Conservation (phyloP, 1,140 invertebrate species). For the Macrostomum lignano region DNA sequence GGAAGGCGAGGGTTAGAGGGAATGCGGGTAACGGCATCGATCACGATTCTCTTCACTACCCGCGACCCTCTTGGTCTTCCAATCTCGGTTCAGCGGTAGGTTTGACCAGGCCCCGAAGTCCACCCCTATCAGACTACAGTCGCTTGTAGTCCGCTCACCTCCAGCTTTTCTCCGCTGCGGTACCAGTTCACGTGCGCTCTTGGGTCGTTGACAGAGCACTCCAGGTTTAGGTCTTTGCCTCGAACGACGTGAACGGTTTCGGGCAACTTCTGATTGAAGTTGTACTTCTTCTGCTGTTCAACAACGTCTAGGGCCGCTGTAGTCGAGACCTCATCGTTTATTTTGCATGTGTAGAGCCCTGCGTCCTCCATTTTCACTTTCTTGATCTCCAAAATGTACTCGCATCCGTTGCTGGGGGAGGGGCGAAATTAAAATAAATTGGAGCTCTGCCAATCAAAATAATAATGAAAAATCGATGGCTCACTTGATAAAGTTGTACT, state of each 20-base stretch:
- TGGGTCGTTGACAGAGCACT: constrained; percentile 70
- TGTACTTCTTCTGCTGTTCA: constrained; percentile 71
- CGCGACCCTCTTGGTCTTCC: no score
- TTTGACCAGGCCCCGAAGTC: no score
- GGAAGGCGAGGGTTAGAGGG: no score
- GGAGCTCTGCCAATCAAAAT: no score
- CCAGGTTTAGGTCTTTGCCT: constrained; percentile 56
- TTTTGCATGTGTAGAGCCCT: constrained; percentile 82
- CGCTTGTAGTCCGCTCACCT: constrained; percentile 21
- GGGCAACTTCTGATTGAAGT: constrained; percentile 57
- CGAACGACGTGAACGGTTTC: constrained; percentile 58
- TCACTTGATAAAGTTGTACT: constrained; percentile 40
- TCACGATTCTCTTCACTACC: no score
- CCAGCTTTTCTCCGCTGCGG: constrained; percentile 39
- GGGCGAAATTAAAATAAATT: no score
- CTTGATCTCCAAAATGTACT: constrained; percentile 59
- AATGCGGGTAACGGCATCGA: no score
- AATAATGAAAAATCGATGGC: no score
- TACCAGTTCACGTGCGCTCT: constrained; percentile 76
- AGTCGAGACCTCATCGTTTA: constrained; percentile 52
- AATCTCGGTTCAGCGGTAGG: no score
- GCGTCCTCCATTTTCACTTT: constrained; percentile 75
- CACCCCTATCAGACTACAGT: no score
- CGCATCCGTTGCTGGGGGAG: constrained; percentile 58
- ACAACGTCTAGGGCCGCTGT: constrained; percentile 75